Conservation (phyloP, 2,888 invertebrate genomes). For the Drosophila melanosoma region DNA sequence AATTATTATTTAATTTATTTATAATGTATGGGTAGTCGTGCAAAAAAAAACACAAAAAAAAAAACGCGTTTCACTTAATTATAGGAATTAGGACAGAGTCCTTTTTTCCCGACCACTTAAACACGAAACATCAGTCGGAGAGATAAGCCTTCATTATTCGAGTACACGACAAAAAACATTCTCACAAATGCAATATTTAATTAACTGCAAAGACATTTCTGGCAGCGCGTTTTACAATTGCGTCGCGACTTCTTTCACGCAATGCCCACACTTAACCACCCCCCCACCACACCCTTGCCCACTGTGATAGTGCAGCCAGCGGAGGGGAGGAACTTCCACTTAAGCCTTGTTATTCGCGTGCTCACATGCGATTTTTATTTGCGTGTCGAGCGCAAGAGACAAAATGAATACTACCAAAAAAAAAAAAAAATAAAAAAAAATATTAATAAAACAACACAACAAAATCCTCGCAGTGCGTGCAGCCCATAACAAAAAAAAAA, state of each 20-base stretch:
- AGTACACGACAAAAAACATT: conserved; percentile 27
- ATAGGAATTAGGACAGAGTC: conserved; percentile 56
- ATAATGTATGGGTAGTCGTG: conserved; percentile 36
- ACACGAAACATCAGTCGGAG: conserved; percentile 10
- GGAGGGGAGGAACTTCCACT: conserved; percentile 32
- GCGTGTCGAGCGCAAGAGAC: conserved; percentile 70
- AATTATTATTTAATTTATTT: conserved; percentile 73
- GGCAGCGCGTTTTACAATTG: conserved; percentile 73
- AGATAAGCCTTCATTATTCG: conserved; percentile 52
- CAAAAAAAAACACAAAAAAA: conserved; percentile 16
- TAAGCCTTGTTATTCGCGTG: conserved; percentile 75
- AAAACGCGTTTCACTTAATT: conserved; percentile 53
- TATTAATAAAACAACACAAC: conserved; percentile 25
- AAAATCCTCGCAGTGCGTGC: conserved; percentile 64
- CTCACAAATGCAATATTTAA: conserved; percentile 65
- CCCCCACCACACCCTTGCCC: neutral
- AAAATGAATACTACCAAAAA: conserved; percentile 58
- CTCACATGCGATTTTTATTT: conserved; percentile 82
- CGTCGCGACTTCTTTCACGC: conserved; percentile 67
- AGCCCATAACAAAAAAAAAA: conserved; percentile 15
- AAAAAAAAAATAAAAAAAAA: conserved; percentile 48
- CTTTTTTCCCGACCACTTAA: conserved; percentile 40
- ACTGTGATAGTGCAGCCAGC: neutral
- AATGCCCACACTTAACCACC: conserved; percentile 36
- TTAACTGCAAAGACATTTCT: conserved; percentile 78